A percentile compares a stretch with the other conserved stretches of the same genome.
These are phyloP conservation scores for Dreissena rostriformis DNA, from an alignment of 1,140 invertebrate genomes.

Conservation along the genomic window DNA sequence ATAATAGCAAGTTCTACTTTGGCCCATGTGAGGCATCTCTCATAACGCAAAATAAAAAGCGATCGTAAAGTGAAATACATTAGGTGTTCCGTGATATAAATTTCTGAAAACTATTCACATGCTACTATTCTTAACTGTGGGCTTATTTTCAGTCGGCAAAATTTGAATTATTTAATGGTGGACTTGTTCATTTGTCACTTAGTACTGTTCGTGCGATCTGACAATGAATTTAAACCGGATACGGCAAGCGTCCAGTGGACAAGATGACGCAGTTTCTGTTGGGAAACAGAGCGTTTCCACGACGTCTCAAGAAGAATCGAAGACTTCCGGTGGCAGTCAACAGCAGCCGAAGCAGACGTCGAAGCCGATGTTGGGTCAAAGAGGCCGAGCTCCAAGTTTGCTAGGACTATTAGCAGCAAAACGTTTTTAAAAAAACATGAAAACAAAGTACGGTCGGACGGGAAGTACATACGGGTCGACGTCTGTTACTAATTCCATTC, in stretches of 20 bases:
- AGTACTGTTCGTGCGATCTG: background rate
- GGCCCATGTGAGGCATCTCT: background rate
- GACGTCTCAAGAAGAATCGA: slow-evolving; percentile 25
- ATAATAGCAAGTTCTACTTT: background rate
- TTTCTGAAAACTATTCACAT: background rate
- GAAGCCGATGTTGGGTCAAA: slow-evolving; percentile 37
- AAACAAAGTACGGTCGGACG: slow-evolving; percentile 44
- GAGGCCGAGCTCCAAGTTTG: slow-evolving; percentile 61
- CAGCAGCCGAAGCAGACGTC: slow-evolving; percentile 3
- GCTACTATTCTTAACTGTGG: background rate
- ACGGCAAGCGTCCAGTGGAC: slow-evolving; percentile 9
- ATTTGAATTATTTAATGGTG: background rate
- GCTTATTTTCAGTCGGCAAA: background rate
- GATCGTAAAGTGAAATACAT: background rate
- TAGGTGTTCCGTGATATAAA: too few species aligned
- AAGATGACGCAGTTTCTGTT: background rate
- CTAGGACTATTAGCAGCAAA: slow-evolving; percentile 69
- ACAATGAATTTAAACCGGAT: slow-evolving; percentile 39
- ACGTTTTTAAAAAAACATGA: slow-evolving; percentile 63
- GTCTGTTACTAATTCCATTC: slow-evolving; percentile 17
- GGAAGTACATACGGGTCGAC: slow-evolving; percentile 41
- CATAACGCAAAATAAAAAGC: background rate
- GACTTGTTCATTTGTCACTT: background rate
- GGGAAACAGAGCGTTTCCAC: slow-evolving; percentile 1
- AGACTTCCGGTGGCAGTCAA: background rate